phyloP scores from a whole-genome alignment of 2,888 invertebrate genomes.

The Epinotia brunnichana region DNA sequence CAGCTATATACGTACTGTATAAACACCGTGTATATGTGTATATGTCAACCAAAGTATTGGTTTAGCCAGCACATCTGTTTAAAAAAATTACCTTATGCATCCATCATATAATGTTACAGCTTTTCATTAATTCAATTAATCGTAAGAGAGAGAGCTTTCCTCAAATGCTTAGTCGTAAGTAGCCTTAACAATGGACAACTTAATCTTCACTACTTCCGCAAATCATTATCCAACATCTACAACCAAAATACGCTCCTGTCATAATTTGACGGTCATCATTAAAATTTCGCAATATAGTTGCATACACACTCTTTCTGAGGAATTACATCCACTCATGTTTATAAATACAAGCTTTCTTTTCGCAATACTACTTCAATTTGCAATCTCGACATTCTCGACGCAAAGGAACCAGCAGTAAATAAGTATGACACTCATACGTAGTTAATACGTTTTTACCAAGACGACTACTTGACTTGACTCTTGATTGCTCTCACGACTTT shows the following conservation, averaged over 20 bases:
- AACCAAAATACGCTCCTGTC: neutral
- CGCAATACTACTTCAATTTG: conserved; percentile 24
- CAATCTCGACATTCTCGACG: neutral
- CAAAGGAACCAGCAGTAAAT: neutral
- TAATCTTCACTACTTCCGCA: conserved; percentile 1
- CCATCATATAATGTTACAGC: too few relatives aligned
- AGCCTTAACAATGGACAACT: neutral
- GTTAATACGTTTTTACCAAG: neutral
- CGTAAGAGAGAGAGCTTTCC: neutral
- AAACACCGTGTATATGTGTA: neutral
- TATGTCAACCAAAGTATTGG: neutral
- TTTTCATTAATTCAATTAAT: neutral
- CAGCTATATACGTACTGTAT: neutral
- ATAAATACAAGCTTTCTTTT: conserved; percentile 42
- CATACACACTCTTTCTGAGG: conserved; percentile 14
- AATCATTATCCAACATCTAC: neutral
- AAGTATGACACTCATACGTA: conserved; percentile 4
- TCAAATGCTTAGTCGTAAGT: neutral
- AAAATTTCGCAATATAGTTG: conserved; percentile 30
- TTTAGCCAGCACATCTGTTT: neutral
- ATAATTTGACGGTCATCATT: conserved; percentile 9
- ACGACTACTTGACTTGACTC: neutral
- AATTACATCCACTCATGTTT: conserved; percentile 34
- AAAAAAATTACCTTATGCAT: neutral
- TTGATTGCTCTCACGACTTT: conserved; percentile 37